A percentile compares a stretch with the other conserved stretches of the same genome.
Conservation (phyloP, 2,797 vertebrate genomes). For the Calcarius lapponicus region DNA sequence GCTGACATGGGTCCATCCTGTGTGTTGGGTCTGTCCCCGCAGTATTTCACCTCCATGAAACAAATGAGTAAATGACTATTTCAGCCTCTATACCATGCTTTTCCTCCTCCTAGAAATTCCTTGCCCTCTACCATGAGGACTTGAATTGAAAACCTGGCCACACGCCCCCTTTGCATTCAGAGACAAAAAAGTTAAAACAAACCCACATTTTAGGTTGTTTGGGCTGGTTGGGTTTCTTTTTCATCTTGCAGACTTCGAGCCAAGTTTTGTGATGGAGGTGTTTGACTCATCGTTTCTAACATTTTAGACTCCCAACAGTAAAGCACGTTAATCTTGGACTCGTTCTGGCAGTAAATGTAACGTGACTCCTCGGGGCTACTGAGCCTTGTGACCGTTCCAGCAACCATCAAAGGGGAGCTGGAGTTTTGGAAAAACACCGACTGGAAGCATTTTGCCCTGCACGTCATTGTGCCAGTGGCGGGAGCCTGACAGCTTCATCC, state of each 20-base stretch:
- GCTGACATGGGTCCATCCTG: rapidly evolving
- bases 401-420: conserved; percentile 22
- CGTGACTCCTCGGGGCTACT: conserved; percentile 15
- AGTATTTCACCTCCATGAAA: background rate
- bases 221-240: background rate
- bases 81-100: background rate
- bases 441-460: background rate
- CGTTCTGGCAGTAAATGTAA: conserved; percentile 15
- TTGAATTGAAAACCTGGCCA: background rate
- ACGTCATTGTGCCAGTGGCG: rapidly evolving
- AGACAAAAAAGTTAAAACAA: background rate
- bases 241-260: background rate
- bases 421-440: conserved; percentile 24
- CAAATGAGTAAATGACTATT: background rate
- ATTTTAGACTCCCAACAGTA: conserved; percentile 23
- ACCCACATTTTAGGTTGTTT: background rate
- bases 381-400: background rate
- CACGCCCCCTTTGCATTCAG: background rate
- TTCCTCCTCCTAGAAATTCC: background rate
- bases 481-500: background rate
- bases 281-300: conserved; percentile 49
- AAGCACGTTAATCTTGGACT: conserved; percentile 4
- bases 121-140: background rate
- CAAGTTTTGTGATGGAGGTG: conserved; percentile 13
- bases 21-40: background rate